Conservation (phyloP, 2,888 invertebrate species). For the Therioaphis trifolii region DNA sequence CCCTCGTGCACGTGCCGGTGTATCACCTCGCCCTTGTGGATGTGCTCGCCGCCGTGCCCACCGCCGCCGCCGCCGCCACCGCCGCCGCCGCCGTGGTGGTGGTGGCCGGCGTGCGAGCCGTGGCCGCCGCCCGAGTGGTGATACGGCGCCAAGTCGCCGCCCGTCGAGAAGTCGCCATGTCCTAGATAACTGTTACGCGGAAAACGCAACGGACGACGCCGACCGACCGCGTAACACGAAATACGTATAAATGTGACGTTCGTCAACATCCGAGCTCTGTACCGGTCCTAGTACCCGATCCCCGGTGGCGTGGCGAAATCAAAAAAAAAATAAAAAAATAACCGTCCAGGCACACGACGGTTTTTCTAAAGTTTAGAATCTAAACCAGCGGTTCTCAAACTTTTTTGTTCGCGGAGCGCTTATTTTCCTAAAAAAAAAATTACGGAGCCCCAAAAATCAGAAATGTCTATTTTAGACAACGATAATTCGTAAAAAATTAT, state of each 20-base stretch:
- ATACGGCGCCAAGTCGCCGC: slow-evolving; percentile 48
- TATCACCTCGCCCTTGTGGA: slow-evolving; percentile 66
- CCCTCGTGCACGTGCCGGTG: slow-evolving; percentile 66
- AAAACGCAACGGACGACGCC: too few species aligned
- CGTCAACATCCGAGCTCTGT: slow-evolving; percentile 21
- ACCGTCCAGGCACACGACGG: too few species aligned
- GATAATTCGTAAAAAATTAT: too few species aligned
- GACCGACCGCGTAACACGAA: too few species aligned
- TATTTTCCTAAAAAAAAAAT: too few species aligned
- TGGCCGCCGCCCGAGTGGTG: slow-evolving; percentile 55
- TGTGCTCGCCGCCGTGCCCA: slow-evolving; percentile 64
- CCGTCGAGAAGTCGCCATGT: slow-evolving; percentile 58
- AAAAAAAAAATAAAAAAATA: too few species aligned
- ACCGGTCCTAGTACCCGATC: background rate
- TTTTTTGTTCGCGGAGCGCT: too few species aligned
- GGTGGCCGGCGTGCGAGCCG: slow-evolving; percentile 30
- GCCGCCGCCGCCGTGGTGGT: slow-evolving; percentile 48
- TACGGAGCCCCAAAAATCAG: too few species aligned
- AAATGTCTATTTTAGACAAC: too few species aligned
- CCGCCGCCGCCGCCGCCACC: slow-evolving; percentile 64
- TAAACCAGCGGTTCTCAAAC: too few species aligned
- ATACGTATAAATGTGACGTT: too few species aligned
- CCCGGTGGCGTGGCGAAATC: background rate
- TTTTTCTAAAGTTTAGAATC: too few species aligned
- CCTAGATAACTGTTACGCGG: slow-evolving; percentile 46